A percentile compares a stretch with the other conserved stretches of the same genome.
These are phyloP conservation scores for Arctia plantaginis DNA, from an alignment of 2,888 invertebrate species.

Conservation along the genomic window DNA sequence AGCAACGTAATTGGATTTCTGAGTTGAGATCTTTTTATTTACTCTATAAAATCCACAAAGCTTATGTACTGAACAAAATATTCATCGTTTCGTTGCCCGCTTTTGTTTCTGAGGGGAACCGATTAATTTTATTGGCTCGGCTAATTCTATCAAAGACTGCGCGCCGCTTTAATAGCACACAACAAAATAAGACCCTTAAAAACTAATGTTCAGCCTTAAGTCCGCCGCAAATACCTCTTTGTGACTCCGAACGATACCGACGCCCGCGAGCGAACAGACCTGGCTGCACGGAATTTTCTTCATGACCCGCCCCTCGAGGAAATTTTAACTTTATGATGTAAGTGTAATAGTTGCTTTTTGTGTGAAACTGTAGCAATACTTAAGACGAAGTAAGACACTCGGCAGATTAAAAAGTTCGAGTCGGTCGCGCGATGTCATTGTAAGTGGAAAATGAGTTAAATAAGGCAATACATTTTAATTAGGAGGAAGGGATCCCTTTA, in stretches of 20 bases:
- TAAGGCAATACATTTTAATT: slow-evolving; percentile 87
- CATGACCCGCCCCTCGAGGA: slow-evolving; percentile 21
- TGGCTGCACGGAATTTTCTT: slow-evolving; percentile 74
- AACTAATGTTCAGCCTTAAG: slow-evolving; percentile 85
- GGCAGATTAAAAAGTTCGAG: slow-evolving; percentile 85
- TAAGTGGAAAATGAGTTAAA: slow-evolving; percentile 87
- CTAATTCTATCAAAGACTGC: slow-evolving; percentile 84
- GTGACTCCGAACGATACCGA: slow-evolving; percentile 77
- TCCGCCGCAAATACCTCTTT: slow-evolving; percentile 85
- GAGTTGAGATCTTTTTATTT: slow-evolving; percentile 51
- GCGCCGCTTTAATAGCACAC: slow-evolving; percentile 79
- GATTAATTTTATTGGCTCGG: slow-evolving; percentile 82
- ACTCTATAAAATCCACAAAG: slow-evolving; percentile 47
- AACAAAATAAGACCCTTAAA: slow-evolving; percentile 86
- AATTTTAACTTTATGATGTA: slow-evolving; percentile 49
- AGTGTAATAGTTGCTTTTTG: slow-evolving; percentile 41
- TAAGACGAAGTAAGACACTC: slow-evolving; percentile 74
- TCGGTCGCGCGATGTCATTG: slow-evolving; percentile 84
- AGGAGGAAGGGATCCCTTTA: slow-evolving; percentile 84
- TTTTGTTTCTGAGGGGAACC: slow-evolving; percentile 62
- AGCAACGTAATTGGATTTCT: slow-evolving; percentile 45
- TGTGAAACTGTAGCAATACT: slow-evolving; percentile 45
- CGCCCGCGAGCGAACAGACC: slow-evolving; percentile 68
- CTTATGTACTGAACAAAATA: slow-evolving; percentile 51
- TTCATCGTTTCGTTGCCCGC: slow-evolving; percentile 51